These are phyloP conservation scores for Tribolium madens DNA, from an alignment of 1,140 invertebrate species.

Conservation along the genomic window DNA sequence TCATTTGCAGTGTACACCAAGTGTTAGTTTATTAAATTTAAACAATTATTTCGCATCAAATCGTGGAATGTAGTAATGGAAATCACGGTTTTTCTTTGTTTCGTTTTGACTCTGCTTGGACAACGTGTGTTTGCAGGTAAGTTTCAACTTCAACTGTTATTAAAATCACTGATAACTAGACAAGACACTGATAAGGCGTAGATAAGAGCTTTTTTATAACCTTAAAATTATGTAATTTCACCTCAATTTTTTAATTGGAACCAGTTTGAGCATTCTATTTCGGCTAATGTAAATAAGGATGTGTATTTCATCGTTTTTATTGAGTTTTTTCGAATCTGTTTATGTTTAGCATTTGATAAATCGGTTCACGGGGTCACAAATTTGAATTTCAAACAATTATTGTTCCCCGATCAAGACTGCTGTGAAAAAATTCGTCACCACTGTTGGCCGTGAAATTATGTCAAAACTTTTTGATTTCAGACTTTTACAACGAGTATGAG, in stretches of 20 bases:
- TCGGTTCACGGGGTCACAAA: too few species aligned
- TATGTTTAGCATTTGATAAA: not conserved
- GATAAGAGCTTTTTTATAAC: not conserved
- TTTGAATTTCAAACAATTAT: too few species aligned
- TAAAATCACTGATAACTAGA: not conserved
- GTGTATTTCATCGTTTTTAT: not conserved
- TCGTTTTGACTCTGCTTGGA: not conserved
- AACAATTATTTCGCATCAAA: not conserved
- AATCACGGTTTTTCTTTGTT: not conserved
- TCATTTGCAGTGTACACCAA: not conserved
- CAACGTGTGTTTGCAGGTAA: conserved; percentile 4
- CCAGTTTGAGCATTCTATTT: not conserved
- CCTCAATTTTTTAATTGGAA: not conserved
- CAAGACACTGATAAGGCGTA: not conserved
- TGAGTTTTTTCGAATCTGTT: not conserved
- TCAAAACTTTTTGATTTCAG: conserved; percentile 54
- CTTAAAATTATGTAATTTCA: too few species aligned
- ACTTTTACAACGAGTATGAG: conserved; percentile 76
- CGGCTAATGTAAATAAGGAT: not conserved
- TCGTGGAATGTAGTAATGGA: conserved; percentile 18
- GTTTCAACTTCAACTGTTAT: not conserved
- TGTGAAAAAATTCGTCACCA: too few species aligned
- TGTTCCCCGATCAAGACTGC: too few species aligned
- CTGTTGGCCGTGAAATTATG: too few species aligned
- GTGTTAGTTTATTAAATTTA: not conserved